Base-by-base conservation (phyloP, 2,113 vertebrate species). In the Syrrhaptes paradoxus region DNA sequence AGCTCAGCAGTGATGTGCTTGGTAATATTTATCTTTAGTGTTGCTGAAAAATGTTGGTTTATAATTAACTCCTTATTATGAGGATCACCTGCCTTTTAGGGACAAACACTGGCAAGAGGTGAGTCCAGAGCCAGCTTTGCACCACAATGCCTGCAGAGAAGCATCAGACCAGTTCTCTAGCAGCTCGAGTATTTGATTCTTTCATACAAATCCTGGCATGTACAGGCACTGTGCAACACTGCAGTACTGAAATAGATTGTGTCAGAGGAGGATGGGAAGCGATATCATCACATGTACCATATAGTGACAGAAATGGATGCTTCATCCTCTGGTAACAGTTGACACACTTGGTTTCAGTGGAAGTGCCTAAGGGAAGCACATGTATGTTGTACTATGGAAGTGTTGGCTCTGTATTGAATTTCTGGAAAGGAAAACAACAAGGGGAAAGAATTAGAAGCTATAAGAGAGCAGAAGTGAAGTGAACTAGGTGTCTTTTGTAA, bases 341-440 rank as follows among this genome's bases (percentile, higher is more conserved):
- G 26, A 28, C 46, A 76, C 11, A 10, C 32, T 92, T 75, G 51
- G 9, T 79, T 85, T 87, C 70, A 76, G 43, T 62, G 41, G 62
- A 74, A 66, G 11, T 48, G 74, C 85, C 74, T 62, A 46, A 79
- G 49, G 67, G 66, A 79, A 49, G 61, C 51, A 29, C 25, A 31
- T 41, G 67, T 36, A 62, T 86, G 46, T 83, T 87, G 48, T 45
- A 29, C 46, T 68, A 28, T 38, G 51, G 63, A 52, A 80, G 11
- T 65, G 66, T 78, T 94, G 85, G 38, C 74, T 91, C 74, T 87
- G 45, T 78, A 13, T 78, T 89, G 59, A 43, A 81, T 96, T 96
- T 94, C 77, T 91, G 70, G 34, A 86, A 83, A 59, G 48, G 21
- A 85, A 80, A 73, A 65, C 74, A 72, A 25, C 32, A 71, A 55